Conservation (phyloP, 1,140 invertebrate genomes). For the Polypedilum pembai region DNA sequence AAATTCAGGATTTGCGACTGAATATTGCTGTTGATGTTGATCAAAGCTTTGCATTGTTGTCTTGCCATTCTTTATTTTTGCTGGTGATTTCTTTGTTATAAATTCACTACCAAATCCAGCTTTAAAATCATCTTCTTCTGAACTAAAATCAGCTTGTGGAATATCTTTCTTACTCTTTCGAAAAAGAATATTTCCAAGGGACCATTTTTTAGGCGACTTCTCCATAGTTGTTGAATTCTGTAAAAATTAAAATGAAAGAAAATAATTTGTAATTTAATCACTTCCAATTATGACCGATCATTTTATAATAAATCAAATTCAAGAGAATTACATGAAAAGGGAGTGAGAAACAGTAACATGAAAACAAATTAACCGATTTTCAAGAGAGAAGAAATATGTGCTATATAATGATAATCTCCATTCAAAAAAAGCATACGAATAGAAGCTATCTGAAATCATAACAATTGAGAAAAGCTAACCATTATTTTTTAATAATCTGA, state of each 20-base stretch:
- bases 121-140: conserved; percentile 21
- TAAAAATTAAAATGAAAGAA: neutral
- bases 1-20: conserved; percentile 23
- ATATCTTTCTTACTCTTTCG: conserved; percentile 23
- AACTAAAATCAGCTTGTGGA: conserved; percentile 20
- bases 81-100: conserved; percentile 2
- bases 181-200: conserved; percentile 14
- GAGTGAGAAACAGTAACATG: neutral
- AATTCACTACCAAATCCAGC: conserved; percentile 10
- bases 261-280: conserved; percentile 25
- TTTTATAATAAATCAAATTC: conserved; percentile 5
- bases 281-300: conserved; percentile 24
- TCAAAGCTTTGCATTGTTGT: neutral
- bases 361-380: conserved; percentile 27
- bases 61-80: neutral
- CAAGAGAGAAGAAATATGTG: neutral
- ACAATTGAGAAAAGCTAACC: conserved; percentile 23
- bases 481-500: conserved; percentile 27
- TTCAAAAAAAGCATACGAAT: neutral
- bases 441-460: conserved; percentile 8
- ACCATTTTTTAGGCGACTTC: conserved; percentile 22
- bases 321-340: conserved; percentile 1
- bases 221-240: neutral
- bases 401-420: conserved; percentile 21
- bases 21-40: conserved; percentile 27